A percentile compares a stretch with the other conserved stretches of the same genome.
phyloP scores from a whole-genome alignment of 2,113 vertebrate species.

The Myocastor coypus region DNA sequence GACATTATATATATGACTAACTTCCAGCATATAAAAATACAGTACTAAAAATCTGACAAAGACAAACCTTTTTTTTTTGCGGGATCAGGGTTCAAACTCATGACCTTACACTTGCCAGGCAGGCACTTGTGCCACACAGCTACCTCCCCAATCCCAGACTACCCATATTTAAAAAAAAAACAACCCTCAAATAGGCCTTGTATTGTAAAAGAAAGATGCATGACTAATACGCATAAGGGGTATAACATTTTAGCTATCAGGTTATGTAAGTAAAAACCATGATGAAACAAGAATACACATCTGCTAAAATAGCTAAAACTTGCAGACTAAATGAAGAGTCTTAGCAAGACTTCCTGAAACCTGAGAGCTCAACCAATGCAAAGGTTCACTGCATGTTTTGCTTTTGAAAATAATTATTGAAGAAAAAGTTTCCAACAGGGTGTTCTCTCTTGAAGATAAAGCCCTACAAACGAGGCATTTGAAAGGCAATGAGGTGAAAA shows the following conservation, averaged over 20 bases:
- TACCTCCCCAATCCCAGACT: too few species aligned
- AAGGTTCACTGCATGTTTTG: slow-evolving; percentile 30
- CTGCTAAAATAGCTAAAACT: slow-evolving; percentile 7
- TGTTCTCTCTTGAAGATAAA: slow-evolving; percentile 64
- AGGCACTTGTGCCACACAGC: too few species aligned
- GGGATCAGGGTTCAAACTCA: too few species aligned
- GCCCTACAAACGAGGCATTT: slow-evolving; percentile 59
- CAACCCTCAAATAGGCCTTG: slow-evolving; percentile 6
- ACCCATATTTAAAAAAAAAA: background rate
- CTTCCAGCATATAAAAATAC: background rate
- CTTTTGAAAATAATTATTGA: slow-evolving; percentile 74
- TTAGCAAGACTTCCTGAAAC: slow-evolving; percentile 41
- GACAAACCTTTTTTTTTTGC: too few species aligned
- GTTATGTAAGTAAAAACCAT: background rate
- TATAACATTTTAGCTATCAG: background rate
- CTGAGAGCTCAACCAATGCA: slow-evolving; percentile 31
- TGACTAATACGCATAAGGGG: background rate
- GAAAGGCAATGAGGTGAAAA: slow-evolving; percentile 77
- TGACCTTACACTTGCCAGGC: too few species aligned
- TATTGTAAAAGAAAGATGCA: background rate
- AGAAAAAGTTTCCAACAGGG: slow-evolving; percentile 67
- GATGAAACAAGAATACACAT: background rate
- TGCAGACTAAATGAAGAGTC: background rate
- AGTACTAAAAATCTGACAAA: background rate
- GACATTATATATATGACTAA: background rate